Percentiles rank a stretch among this genome's conserved stretches.
Evolutionary conservation across 2,888 invertebrate species (phyloP).

Genomic region (Orthosia gracilis): DNA sequence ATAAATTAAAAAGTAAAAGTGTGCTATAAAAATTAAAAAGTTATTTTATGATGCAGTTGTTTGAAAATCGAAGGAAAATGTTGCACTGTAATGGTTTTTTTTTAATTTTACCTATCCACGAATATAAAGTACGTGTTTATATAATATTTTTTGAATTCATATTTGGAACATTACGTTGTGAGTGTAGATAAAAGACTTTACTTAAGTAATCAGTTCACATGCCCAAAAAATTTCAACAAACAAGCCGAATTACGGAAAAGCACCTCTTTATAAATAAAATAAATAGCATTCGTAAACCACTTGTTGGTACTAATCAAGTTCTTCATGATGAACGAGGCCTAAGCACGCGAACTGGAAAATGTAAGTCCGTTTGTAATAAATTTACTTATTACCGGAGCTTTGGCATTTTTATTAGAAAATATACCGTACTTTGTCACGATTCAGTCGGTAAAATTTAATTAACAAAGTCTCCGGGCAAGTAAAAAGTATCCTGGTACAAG

Average conservation of each 20-base stretch:
- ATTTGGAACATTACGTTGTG: too few species aligned
- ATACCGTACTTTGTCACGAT: not conserved
- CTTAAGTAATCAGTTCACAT: not conserved
- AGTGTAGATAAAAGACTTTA: not conserved
- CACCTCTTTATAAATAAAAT: slow-evolving; percentile 15
- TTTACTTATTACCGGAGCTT: slow-evolving; percentile 10
- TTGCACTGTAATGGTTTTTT: too few species aligned
- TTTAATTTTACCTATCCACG: too few species aligned
- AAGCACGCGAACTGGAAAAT: slow-evolving; percentile 45
- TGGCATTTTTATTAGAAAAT: not conserved
- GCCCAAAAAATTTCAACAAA: slow-evolving; percentile 10
- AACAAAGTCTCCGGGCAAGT: not conserved
- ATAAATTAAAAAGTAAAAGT: too few species aligned
- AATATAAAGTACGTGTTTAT: too few species aligned
- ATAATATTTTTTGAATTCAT: too few species aligned
- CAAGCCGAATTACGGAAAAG: slow-evolving; percentile 7
- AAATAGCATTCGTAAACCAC: slow-evolving; percentile 39
- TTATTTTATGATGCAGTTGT: too few species aligned
- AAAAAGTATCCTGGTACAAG: fast-evolving
- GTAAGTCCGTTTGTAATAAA: slow-evolving; percentile 25
- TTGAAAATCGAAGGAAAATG: too few species aligned
- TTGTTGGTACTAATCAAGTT: slow-evolving; percentile 48
- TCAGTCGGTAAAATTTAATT: not conserved
- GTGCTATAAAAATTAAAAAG: too few species aligned
- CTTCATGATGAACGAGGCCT: slow-evolving; percentile 25